Conservation (phyloP, 2,113 vertebrate genomes). For the Platichthys stellatus region DNA sequence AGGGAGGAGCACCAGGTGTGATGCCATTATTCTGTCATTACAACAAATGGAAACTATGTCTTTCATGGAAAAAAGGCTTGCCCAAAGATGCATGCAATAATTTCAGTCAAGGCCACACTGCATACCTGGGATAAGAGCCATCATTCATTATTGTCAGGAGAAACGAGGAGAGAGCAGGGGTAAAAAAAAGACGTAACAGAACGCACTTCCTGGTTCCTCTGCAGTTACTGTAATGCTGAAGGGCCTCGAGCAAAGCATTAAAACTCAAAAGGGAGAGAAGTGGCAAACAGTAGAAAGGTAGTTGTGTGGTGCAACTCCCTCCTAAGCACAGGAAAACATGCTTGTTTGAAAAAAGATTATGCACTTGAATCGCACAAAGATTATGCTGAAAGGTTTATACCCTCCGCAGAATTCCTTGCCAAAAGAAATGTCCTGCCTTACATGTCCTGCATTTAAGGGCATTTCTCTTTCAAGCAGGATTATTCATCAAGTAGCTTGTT, state of each 20-base stretch:
- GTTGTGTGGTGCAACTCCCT: background rate
- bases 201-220: background rate
- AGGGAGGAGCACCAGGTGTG: slow-evolving; percentile 74
- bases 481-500: slow-evolving; percentile 36
- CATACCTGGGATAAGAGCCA: slow-evolving; percentile 62
- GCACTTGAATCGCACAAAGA: slow-evolving; percentile 23
- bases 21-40: slow-evolving; percentile 72
- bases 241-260: slow-evolving; percentile 7
- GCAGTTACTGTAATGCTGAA: background rate
- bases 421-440: slow-evolving; percentile 19
- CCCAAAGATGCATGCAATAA: slow-evolving; percentile 55
- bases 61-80: slow-evolving; percentile 71
- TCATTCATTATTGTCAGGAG: slow-evolving; percentile 49
- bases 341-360: slow-evolving; percentile 24
- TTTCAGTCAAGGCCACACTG: slow-evolving; percentile 52
- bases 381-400: slow-evolving; percentile 19
- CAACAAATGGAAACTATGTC: slow-evolving; percentile 77
- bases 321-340: slow-evolving; percentile 1
- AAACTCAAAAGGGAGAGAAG: background rate
- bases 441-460: slow-evolving; percentile 7
- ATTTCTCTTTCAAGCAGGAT: slow-evolving; percentile 35
- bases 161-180: slow-evolving; percentile 6
- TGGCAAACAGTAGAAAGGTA: background rate
- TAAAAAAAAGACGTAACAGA: slow-evolving; percentile 35
- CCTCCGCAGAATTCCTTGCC: slow-evolving; percentile 1